A percentile compares a stretch with the other conserved stretches of the same genome.
These are phyloP conservation scores for Phacellophora camtschatica DNA, from an alignment of 30 jellyfish, hydroid and myxozoan genomes.

Conservation along the genomic window DNA sequence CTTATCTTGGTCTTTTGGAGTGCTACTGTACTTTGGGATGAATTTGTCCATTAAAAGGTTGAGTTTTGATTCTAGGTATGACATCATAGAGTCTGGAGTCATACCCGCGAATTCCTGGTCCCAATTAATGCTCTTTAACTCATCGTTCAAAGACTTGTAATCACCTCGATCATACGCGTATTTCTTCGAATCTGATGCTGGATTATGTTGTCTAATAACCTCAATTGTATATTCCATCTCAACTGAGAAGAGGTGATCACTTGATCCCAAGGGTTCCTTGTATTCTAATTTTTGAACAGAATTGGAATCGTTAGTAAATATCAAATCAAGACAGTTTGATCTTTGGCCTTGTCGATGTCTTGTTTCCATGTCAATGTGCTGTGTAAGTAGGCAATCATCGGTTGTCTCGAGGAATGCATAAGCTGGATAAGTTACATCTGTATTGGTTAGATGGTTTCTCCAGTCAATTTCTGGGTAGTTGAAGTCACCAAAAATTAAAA, in stretches of 20 bases:
- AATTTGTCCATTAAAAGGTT: too few relatives aligned
- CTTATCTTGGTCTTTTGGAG: too few relatives aligned
- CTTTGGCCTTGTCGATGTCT: background rate
- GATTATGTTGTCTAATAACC: background rate
- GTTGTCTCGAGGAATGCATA: too few relatives aligned
- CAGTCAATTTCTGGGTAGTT: too few relatives aligned
- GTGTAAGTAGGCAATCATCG: too few relatives aligned
- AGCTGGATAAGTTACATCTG: too few relatives aligned
- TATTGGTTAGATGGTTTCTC: too few relatives aligned
- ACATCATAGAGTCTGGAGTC: background rate
- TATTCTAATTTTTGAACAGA: constrained; percentile 1
- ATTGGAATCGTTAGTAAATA: background rate
- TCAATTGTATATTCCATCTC: constrained; percentile 5
- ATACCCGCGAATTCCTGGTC: constrained; percentile 8
- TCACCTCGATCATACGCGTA: too few relatives aligned
- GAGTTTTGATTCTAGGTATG: too few relatives aligned
- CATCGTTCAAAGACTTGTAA: constrained; percentile 10
- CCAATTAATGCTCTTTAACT: constrained; percentile 7
- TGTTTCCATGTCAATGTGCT: too few relatives aligned
- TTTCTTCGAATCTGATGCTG: background rate
- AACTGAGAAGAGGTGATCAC: constrained; percentile 26
- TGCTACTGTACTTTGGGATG: too few relatives aligned
- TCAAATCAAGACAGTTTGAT: background rate
- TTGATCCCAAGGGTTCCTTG: constrained; percentile 21
- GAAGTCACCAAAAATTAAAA: constrained; percentile 1